Base-by-base conservation (phyloP, 2,113 vertebrate genomes). In the Nesoenas mayeri region DNA sequence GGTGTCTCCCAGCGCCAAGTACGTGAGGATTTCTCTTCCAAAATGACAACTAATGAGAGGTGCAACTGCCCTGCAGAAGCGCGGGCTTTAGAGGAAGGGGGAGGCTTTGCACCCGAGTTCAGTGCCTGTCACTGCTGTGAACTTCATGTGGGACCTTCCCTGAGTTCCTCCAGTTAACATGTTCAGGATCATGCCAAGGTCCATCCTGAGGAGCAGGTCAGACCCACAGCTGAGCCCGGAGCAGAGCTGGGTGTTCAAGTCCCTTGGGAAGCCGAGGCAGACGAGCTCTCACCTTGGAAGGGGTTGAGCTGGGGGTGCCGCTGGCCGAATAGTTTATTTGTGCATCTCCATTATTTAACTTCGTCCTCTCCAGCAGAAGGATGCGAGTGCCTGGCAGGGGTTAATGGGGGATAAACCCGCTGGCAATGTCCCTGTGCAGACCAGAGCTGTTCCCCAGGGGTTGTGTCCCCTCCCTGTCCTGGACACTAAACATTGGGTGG, bases 231-330 rank as follows among this genome's bases (percentile, higher is more conserved):
- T 5, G 32, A 31, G 48, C 5, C 57, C 12, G 38, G 12, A 8
- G n/a, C 34, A 8, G 6, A 1, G 36, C 1, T 31, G 65, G 10
- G 1, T 10, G 50, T 6, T 5, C 28, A 48, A 9, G 7, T 72
- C 3, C 1, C 26, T 22, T 25, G 2, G 9, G 51, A 47, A n/a
- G 58, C 3, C 4, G 3, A 4, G 0, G 4, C 26, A 4, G 10
- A 3, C 0, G 3, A 54, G 60, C 36, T 36, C 34, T 8, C 32
- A 4, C 40, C 19, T 2, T 1, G 34, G 25, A 6, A 21, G 31
- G 44, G 64, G 2, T 7, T 0, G 5, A 32, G 28, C 32, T 4
- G 2, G 25, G 12, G 56, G 2, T 36, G 57, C 31, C 40, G 28
- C 10, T 11, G 34, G 21, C 42, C 36, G 42, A 12, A 1, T 7